A percentile compares a stretch with the other conserved stretches of the same genome.
Conservation (phyloP, 2,888 invertebrate genomes). For the Leistus spinibarbis region DNA sequence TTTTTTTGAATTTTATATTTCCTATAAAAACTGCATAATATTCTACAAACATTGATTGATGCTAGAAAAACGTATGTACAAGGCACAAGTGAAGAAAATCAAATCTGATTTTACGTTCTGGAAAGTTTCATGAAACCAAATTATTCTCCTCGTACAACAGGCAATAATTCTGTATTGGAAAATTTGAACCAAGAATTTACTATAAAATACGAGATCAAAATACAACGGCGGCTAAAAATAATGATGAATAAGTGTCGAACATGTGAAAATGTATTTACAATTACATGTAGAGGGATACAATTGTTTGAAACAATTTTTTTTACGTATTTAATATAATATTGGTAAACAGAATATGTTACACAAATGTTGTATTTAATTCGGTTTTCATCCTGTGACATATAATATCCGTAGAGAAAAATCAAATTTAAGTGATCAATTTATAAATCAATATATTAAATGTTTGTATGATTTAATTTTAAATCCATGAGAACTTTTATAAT, state of each 20-base stretch:
- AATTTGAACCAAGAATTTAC: neutral
- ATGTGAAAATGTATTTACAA: neutral
- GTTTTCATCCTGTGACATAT: neutral
- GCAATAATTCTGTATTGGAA: neutral
- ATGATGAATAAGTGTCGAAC: neutral
- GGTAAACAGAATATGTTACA: neutral
- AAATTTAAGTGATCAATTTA: neutral
- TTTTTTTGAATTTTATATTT: constrained; percentile 11
- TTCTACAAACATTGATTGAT: neutral
- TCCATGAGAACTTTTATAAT: constrained; percentile 18
- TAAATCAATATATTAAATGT: constrained; percentile 21
- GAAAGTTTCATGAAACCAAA: neutral
- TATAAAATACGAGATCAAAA: neutral
- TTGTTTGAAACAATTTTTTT: neutral
- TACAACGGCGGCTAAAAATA: neutral
- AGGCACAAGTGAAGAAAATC: constrained; percentile 35
- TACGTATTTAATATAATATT: neutral
- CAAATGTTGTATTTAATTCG: neutral
- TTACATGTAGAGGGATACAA: neutral
- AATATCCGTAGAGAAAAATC: neutral
- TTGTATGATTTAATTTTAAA: constrained; percentile 11
- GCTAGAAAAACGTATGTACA: constrained; percentile 4
- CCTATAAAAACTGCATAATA: neutral
- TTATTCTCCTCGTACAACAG: constrained; percentile 6
- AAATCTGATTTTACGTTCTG: constrained; percentile 9